Percentiles rank a stretch among this genome's conserved stretches.
Conservation (phyloP, 2,113 vertebrate genomes). For the Pica pica region DNA sequence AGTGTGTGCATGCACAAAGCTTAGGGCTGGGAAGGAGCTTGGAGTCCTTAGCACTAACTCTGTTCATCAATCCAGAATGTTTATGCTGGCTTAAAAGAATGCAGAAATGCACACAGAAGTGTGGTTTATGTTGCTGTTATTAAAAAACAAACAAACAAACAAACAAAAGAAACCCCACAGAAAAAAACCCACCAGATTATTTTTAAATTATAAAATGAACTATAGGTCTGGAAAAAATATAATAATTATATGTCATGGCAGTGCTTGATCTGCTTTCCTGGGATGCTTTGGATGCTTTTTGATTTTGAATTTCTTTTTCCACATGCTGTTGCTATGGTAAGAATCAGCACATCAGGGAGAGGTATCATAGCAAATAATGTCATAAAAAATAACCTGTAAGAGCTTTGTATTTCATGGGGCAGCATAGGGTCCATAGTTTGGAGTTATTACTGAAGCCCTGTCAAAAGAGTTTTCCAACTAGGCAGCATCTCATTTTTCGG, state of each 20-base stretch:
- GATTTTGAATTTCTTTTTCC: neutral
- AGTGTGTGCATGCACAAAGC: neutral
- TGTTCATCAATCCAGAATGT: neutral
- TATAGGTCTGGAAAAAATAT: neutral
- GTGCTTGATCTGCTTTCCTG: neutral
- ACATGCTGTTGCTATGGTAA: neutral
- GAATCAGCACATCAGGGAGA: neutral
- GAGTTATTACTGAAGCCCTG: neutral
- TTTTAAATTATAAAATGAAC: neutral
- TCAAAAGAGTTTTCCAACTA: neutral
- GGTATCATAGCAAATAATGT: neutral
- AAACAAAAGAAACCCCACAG: neutral
- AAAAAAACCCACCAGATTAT: neutral
- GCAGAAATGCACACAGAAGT: neutral
- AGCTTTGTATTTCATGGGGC: neutral
- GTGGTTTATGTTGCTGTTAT: neutral
- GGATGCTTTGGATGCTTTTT: neutral
- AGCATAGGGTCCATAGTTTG: neutral
- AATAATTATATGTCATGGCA: neutral
- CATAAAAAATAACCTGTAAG: neutral
- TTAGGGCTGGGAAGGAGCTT: neutral
- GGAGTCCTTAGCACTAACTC: neutral
- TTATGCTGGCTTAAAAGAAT: neutral
- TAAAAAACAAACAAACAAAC: neutral
- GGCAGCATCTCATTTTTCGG: neutral